Percentiles rank a stretch among this genome's conserved stretches.
Conservation (phyloP, 2,797 vertebrate genomes). For the Sphenopsis melanotis region DNA sequence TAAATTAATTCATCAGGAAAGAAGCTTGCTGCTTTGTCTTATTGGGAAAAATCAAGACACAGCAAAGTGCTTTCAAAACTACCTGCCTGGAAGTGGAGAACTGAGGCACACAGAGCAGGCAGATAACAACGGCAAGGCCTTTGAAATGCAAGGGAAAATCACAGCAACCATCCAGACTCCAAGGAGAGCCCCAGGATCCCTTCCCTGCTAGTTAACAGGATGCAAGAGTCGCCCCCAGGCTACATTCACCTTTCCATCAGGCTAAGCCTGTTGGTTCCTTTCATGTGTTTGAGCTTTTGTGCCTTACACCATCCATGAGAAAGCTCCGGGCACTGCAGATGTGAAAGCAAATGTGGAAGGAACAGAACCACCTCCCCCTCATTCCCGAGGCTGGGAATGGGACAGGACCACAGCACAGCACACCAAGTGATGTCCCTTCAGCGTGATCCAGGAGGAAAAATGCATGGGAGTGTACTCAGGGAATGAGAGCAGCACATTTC, state of each 20-base stretch:
- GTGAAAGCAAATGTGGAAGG: background rate
- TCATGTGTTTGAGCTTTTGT: background rate
- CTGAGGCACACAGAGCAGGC: background rate
- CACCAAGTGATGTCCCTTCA: background rate
- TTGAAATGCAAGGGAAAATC: background rate
- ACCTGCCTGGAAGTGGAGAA: background rate
- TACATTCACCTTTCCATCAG: slow-evolving; percentile 32
- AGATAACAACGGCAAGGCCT: background rate
- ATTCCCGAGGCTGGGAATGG: background rate
- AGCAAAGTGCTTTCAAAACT: background rate
- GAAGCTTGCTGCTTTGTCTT: background rate
- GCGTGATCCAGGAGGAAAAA: fast-evolving
- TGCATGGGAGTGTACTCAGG: fast-evolving
- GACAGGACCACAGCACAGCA: background rate
- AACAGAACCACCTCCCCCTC: background rate
- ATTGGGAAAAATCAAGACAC: background rate
- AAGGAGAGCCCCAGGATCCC: slow-evolving; percentile 22
- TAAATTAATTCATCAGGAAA: background rate
- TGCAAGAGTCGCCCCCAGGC: slow-evolving; percentile 11
- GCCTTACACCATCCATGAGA: background rate
- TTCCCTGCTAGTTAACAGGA: background rate
- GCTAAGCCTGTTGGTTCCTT: background rate
- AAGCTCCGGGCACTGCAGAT: background rate
- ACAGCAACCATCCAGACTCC: background rate
- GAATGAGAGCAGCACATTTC: background rate